phyloP scores from a whole-genome alignment of 2,797 vertebrate species.

The Mus spretus region DNA sequence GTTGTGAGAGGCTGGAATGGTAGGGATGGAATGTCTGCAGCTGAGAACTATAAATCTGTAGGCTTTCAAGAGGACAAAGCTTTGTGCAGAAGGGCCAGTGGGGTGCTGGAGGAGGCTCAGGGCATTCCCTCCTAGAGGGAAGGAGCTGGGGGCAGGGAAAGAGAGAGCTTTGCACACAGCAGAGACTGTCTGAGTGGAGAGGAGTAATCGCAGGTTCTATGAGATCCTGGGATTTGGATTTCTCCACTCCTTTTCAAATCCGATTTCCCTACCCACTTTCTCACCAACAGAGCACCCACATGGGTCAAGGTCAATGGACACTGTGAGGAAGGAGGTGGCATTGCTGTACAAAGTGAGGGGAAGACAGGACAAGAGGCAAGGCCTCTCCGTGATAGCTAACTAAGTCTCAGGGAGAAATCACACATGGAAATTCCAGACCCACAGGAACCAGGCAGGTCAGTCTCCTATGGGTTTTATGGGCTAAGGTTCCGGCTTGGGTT shows the following conservation, averaged over 20 bases:
- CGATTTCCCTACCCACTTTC: background rate
- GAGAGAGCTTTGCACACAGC: background rate
- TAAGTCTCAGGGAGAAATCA: background rate
- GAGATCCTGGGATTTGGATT: background rate
- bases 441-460: background rate
- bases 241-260: background rate
- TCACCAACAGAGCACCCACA: background rate
- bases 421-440: background rate
- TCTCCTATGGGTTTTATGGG: background rate
- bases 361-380: background rate
- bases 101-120: background rate
- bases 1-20: background rate
- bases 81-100: background rate
- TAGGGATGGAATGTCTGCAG: background rate
- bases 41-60: slow-evolving; percentile 74
- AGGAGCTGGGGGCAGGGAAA: background rate
- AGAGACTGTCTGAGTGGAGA: background rate
- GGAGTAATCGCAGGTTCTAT: background rate
- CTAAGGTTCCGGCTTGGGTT: background rate
- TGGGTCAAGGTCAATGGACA: background rate
- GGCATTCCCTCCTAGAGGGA: background rate
- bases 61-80: slow-evolving; percentile 72
- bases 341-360: background rate
- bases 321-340: background rate
- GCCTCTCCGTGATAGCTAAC: background rate